Evolutionary conservation across 2,113 vertebrate genomes (phyloP).

Genomic region (Gymnocephalus cernua): DNA sequence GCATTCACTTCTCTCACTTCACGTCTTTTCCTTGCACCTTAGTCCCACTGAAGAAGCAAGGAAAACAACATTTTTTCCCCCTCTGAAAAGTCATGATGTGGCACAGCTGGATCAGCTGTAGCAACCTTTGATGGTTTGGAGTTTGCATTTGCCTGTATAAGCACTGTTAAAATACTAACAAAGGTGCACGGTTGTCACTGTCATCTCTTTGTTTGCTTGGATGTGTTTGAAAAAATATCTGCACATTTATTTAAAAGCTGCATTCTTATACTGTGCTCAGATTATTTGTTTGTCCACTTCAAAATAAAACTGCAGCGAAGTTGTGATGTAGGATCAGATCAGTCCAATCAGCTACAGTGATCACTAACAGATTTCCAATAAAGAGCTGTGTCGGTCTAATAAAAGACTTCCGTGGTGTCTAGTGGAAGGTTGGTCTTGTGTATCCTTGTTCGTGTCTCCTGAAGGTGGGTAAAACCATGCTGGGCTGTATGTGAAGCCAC

Average conservation of each 20-base stretch:
- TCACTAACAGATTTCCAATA: neutral
- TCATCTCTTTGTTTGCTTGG: neutral
- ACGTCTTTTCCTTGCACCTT: neutral
- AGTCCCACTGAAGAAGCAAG: neutral
- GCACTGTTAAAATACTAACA: neutral
- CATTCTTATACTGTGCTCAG: neutral
- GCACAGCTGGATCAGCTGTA: too few relatives aligned
- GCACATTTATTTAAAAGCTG: neutral
- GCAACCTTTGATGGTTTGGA: too few relatives aligned
- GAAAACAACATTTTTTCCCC: neutral
- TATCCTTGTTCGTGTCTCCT: neutral
- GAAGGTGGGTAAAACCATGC: neutral
- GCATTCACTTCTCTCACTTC: too few relatives aligned
- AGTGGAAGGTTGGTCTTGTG: neutral
- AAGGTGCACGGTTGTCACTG: neutral
- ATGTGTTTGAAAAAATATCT: neutral
- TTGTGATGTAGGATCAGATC: neutral
- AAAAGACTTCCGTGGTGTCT: neutral
- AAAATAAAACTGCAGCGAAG: neutral
- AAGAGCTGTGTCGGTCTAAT: neutral
- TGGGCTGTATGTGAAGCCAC: neutral
- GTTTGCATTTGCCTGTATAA: too few relatives aligned
- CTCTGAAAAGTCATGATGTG: too few relatives aligned
- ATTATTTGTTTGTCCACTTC: neutral
- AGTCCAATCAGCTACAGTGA: neutral